Percentiles rank a stretch among this genome's conserved stretches.
These are phyloP conservation scores for Tuberolachnus salignus DNA, from an alignment of 2,888 invertebrate genomes.

Conservation along the genomic window DNA sequence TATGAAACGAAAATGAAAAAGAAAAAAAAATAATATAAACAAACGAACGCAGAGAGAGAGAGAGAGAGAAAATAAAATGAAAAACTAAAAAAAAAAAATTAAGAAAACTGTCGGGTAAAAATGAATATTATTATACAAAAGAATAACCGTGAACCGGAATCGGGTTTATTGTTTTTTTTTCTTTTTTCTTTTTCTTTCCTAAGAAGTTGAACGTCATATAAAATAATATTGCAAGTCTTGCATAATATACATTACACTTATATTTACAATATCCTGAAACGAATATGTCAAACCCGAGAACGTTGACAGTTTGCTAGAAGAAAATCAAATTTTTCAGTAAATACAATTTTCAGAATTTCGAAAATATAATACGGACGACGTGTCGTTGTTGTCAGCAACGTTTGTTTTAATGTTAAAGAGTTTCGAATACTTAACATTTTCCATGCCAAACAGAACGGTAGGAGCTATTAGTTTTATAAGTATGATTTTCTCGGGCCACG, in stretches of 20 bases:
- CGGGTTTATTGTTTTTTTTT: constrained; percentile 5
- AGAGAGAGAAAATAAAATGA: constrained; percentile 28
- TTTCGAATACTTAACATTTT: no score
- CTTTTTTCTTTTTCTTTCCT: neutral
- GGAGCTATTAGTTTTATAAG: no score
- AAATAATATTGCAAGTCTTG: constrained; percentile 4
- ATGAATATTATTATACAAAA: constrained; percentile 2
- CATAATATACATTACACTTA: neutral
- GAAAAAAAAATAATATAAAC: neutral
- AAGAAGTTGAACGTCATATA: neutral
- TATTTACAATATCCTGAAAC: neutral
- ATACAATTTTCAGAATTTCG: neutral
- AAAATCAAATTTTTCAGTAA: neutral
- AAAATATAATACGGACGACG: no score
- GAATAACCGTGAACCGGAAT: neutral
- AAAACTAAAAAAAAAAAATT: constrained; percentile 5
- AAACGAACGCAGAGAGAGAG: constrained; percentile 14
- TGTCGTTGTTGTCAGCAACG: no score
- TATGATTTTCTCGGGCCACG: no score
- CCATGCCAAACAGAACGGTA: no score
- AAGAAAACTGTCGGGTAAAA: neutral
- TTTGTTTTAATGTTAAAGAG: no score
- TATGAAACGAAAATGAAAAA: constrained; percentile 40
- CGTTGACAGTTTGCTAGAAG: neutral
- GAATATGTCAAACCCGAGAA: neutral